Evolutionary conservation across 1,140 invertebrate genomes (phyloP).

Genomic region (Meteorus sp.): DNA sequence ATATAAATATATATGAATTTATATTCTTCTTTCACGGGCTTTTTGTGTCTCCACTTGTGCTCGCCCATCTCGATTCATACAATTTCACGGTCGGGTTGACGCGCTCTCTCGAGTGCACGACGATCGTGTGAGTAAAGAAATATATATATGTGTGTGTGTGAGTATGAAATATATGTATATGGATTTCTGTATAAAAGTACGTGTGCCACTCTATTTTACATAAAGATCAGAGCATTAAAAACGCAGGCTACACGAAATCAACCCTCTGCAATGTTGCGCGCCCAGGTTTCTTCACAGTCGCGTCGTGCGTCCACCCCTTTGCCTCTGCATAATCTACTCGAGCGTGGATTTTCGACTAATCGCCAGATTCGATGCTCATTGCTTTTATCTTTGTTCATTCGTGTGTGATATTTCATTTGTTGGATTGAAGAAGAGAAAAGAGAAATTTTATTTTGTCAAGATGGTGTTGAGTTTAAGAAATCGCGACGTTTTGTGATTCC

Average conservation of each 20-base stretch:
- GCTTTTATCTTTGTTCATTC: conserved; percentile 23
- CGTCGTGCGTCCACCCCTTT: conserved; percentile 5
- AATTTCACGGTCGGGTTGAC: conserved; percentile 53
- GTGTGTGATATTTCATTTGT: background rate
- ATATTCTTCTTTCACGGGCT: conserved; percentile 31
- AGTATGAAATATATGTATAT: no score
- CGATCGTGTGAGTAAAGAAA: conserved; percentile 15
- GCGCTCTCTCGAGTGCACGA: conserved; percentile 33
- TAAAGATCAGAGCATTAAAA: conserved; percentile 56
- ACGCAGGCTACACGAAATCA: conserved; percentile 48
- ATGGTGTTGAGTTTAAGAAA: no score
- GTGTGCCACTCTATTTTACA: conserved; percentile 46
- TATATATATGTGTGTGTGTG: background rate
- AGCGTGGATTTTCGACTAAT: background rate
- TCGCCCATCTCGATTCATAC: conserved; percentile 46
- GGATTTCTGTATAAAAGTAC: background rate
- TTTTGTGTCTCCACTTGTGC: conserved; percentile 39
- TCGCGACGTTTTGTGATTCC: no score
- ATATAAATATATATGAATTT: no score
- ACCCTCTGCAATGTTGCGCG: conserved; percentile 27
- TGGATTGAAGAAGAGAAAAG: no score
- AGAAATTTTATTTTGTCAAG: no score
- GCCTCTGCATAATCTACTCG: conserved; percentile 5
- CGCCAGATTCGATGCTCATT: conserved; percentile 3
- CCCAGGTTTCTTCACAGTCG: conserved; percentile 8